Percentiles rank a stretch among this genome's conserved stretches.
Evolutionary conservation across 2,797 vertebrate species (phyloP).

Genomic region (Propithecus perrieri): DNA sequence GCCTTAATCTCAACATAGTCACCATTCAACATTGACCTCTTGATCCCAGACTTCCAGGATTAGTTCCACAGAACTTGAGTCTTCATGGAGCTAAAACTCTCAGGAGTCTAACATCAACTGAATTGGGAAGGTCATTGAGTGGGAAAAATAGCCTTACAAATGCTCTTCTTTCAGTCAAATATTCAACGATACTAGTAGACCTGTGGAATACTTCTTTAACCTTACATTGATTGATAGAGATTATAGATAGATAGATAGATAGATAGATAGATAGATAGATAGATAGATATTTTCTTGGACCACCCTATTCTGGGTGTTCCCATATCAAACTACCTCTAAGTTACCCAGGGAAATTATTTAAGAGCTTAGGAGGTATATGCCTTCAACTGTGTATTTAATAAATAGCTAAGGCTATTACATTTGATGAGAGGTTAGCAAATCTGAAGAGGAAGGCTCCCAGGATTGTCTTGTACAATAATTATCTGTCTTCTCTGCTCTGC

Average conservation of each 20-base stretch:
- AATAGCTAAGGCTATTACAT: background rate
- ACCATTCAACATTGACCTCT: background rate
- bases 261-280: background rate
- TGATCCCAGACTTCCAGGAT: background rate
- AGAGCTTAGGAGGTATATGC: background rate
- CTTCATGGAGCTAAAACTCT: background rate
- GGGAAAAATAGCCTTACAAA: background rate
- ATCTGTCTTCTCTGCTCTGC: background rate
- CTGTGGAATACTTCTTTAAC: background rate
- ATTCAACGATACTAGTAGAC: background rate
- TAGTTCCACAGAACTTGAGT: constrained; percentile 12
- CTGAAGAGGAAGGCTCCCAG: background rate
- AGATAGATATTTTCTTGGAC: background rate
- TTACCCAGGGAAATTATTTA: background rate
- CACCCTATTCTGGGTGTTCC: background rate
- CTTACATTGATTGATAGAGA: background rate
- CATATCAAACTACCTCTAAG: background rate
- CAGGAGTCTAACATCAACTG: background rate
- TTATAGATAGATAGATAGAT: too few species aligned
- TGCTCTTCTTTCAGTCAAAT: background rate
- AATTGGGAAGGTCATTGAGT: background rate
- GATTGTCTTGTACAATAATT: background rate
- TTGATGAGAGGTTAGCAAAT: background rate
- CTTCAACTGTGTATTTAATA: background rate
- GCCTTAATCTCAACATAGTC: background rate